Conservation (phyloP, 1,140 invertebrate genomes). For the Ceratoteleas bidentatus region DNA sequence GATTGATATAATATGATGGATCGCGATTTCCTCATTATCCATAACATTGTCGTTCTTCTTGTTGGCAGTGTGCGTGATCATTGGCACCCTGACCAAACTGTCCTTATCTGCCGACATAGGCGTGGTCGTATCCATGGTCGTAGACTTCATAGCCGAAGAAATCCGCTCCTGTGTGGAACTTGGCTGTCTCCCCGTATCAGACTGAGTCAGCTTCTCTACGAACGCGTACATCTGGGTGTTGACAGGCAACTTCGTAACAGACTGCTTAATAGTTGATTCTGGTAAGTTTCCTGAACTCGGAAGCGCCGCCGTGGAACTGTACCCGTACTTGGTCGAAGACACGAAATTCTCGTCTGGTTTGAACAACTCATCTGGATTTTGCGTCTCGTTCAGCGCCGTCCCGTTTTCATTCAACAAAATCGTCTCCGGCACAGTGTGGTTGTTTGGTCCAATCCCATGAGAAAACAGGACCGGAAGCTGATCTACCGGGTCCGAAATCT, state of each 20-base stretch:
- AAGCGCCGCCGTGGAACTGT: slow-evolving; percentile 24
- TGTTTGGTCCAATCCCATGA: slow-evolving; percentile 71
- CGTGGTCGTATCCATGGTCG: slow-evolving; percentile 63
- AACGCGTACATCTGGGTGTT: slow-evolving; percentile 61
- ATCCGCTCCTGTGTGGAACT: slow-evolving; percentile 43
- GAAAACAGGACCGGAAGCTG: slow-evolving; percentile 75
- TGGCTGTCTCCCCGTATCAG: slow-evolving; percentile 57
- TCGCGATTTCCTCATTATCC: slow-evolving; percentile 77
- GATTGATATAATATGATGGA: slow-evolving; percentile 85
- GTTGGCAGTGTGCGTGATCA: slow-evolving; percentile 79
- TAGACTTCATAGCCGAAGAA: slow-evolving; percentile 27
- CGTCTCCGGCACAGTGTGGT: slow-evolving; percentile 85
- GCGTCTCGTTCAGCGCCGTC: slow-evolving; percentile 80
- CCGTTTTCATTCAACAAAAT: slow-evolving; percentile 85
- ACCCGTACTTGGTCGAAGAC: slow-evolving; percentile 46
- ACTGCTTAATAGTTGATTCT: no score
- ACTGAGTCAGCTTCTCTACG: slow-evolving; percentile 43
- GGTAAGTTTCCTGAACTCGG: no score
- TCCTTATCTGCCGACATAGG: slow-evolving; percentile 71
- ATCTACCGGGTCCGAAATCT: slow-evolving; percentile 78
- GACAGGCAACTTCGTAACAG: slow-evolving; percentile 18
- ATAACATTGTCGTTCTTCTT: slow-evolving; percentile 73
- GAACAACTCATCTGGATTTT: slow-evolving; percentile 84
- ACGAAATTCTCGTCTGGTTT: slow-evolving; percentile 66
- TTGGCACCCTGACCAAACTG: slow-evolving; percentile 81